Conservation (phyloP, 2,888 invertebrate species). For the Anaspis maculata region DNA sequence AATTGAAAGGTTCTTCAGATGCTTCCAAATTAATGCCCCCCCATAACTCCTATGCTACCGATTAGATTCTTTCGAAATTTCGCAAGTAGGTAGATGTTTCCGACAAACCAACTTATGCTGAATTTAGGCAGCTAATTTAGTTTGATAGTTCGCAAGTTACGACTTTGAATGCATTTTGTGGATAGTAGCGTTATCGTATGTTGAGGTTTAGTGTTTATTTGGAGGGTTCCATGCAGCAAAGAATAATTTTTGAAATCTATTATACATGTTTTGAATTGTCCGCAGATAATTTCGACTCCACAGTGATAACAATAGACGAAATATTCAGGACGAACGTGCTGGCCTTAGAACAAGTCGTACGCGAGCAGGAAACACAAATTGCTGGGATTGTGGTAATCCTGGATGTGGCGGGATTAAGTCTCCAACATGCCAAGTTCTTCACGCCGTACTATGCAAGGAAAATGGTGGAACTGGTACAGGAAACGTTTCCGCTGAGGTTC, state of each 20-base stretch:
- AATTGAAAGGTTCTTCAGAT: no score
- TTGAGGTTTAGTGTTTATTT: no score
- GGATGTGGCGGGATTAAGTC: conserved; percentile 42
- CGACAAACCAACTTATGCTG: no score
- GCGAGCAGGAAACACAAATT: conserved; percentile 50
- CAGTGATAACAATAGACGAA: conserved; percentile 43
- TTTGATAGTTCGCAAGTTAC: no score
- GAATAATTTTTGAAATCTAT: neutral
- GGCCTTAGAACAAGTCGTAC: conserved; percentile 46
- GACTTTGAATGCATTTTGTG: no score
- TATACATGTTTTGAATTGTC: conserved; percentile 5
- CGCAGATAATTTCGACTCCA: conserved; percentile 43
- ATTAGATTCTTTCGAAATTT: no score
- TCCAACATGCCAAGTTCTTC: conserved; percentile 45
- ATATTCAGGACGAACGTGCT: conserved; percentile 48
- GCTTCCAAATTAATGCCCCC: no score
- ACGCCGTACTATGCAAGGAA: conserved; percentile 43
- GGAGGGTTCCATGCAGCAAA: no score
- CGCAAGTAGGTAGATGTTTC: no score
- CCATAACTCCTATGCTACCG: no score
- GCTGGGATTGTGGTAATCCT: conserved; percentile 47
- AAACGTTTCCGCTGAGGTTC: conserved; percentile 44
- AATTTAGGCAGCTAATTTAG: no score
- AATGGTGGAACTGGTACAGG: conserved; percentile 45
- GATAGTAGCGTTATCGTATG: no score